Evolutionary conservation across 2,888 invertebrate genomes (phyloP).

Genomic region (Malachius bipustulatus): DNA sequence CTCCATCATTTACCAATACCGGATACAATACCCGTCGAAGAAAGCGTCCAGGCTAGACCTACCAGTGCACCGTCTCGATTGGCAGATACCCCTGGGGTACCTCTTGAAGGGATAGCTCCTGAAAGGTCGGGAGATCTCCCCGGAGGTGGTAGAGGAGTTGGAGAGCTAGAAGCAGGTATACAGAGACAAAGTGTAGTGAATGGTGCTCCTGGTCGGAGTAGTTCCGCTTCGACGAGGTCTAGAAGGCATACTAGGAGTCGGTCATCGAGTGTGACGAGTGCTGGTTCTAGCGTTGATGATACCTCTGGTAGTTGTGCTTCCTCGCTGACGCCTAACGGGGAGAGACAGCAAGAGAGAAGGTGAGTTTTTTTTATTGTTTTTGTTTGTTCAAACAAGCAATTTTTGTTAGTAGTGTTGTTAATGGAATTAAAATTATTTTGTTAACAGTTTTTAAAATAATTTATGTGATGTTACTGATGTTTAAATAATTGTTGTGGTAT

Average conservation of each 20-base stretch:
- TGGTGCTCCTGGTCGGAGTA: conserved; percentile 32
- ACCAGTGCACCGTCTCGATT: conserved; percentile 33
- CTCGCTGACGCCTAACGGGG: conserved; percentile 23
- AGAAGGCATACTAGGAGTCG: conserved; percentile 32
- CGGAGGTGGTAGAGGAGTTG: too few relatives aligned
- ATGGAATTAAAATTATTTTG: too few relatives aligned
- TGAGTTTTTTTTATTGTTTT: conserved; percentile 13
- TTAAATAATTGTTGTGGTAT: too few relatives aligned
- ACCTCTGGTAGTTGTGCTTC: conserved; percentile 31
- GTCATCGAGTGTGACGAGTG: conserved; percentile 34
- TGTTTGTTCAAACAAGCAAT: neutral
- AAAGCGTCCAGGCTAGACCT: conserved; percentile 25
- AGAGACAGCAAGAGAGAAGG: conserved; percentile 22
- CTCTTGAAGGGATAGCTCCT: too few relatives aligned
- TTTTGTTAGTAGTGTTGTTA: neutral
- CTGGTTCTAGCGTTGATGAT: conserved; percentile 33
- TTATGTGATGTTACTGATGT: too few relatives aligned
- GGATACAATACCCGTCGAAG: conserved; percentile 24
- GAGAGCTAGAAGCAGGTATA: too few relatives aligned
- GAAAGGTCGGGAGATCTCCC: conserved; percentile 7
- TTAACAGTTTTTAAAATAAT: too few relatives aligned
- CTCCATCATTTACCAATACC: conserved; percentile 41
- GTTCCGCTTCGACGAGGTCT: conserved; percentile 32
- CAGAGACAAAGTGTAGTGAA: too few relatives aligned
- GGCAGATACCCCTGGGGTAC: conserved; percentile 10